These are phyloP conservation scores for Drymonia ruficornis DNA, from an alignment of 2,888 invertebrate genomes.

Conservation along the genomic window DNA sequence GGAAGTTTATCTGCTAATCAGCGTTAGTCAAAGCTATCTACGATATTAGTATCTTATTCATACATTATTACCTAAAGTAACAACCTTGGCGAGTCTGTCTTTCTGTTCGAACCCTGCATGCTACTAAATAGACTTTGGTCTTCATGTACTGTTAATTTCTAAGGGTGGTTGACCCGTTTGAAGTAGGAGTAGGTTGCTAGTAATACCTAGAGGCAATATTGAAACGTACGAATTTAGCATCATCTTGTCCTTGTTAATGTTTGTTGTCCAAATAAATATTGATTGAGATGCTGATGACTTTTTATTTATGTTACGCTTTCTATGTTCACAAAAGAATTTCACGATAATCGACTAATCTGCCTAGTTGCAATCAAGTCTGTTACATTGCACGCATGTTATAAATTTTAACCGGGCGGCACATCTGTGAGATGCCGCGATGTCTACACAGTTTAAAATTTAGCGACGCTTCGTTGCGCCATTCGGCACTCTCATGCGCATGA, in stretches of 20 bases:
- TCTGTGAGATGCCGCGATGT: slow-evolving; percentile 7
- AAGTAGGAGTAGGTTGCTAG: too few relatives aligned
- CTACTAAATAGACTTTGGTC: too few relatives aligned
- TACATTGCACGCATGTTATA: slow-evolving; percentile 11
- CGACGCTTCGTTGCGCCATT: neutral
- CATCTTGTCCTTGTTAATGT: too few relatives aligned
- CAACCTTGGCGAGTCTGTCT: too few relatives aligned
- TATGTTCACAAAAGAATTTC: slow-evolving; percentile 15
- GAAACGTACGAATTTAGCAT: too few relatives aligned
- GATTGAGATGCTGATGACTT: neutral
- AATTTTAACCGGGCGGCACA: slow-evolving; percentile 15
- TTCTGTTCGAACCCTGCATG: too few relatives aligned
- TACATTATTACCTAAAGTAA: too few relatives aligned
- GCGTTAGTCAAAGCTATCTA: slow-evolving; percentile 2
- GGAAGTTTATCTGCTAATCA: too few relatives aligned
- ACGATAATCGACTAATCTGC: slow-evolving; percentile 14
- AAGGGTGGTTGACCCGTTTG: too few relatives aligned
- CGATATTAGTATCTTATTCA: too few relatives aligned
- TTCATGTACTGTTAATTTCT: too few relatives aligned
- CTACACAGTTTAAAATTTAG: neutral
- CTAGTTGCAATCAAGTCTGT: slow-evolving; percentile 11
- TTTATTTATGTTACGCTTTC: slow-evolving; percentile 21
- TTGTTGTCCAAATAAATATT: neutral
- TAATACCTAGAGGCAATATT: too few relatives aligned
- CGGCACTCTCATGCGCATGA: slow-evolving; percentile 10